Percentiles rank a stretch among this genome's conserved stretches.
phyloP scores from a whole-genome alignment of 2,888 invertebrate genomes.

The Anoplius nigerrimus region DNA sequence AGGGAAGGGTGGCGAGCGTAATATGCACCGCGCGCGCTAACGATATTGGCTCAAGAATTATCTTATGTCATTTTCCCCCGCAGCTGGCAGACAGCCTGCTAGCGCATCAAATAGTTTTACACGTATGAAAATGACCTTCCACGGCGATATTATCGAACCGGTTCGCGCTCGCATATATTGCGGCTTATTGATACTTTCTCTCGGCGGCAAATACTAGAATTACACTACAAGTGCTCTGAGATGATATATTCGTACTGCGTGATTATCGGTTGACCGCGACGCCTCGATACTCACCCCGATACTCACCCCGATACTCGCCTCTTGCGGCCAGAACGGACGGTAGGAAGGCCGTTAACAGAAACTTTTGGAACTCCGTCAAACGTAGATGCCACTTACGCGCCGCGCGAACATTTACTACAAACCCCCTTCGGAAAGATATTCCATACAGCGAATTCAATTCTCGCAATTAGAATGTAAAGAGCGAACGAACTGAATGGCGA shows the following conservation, averaged over 20 bases:
- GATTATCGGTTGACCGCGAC: neutral
- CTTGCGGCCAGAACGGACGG: no score
- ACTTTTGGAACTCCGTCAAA: neutral
- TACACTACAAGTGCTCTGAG: neutral
- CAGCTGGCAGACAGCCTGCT: neutral
- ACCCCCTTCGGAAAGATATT: slow-evolving; percentile 11
- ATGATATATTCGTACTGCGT: neutral
- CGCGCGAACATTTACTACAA: slow-evolving; percentile 18
- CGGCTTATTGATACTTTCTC: slow-evolving; percentile 16
- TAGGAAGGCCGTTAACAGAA: no score
- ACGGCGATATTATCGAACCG: neutral
- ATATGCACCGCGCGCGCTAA: neutral
- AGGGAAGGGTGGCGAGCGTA: neutral
- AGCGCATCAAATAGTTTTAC: neutral
- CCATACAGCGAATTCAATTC: slow-evolving; percentile 30
- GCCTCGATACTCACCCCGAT: no score
- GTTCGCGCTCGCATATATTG: slow-evolving; percentile 18
- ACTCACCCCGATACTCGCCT: no score
- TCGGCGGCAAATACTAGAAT: slow-evolving; percentile 23
- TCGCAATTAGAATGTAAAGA: slow-evolving; percentile 65
- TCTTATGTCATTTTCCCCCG: neutral
- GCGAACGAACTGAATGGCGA: slow-evolving; percentile 67
- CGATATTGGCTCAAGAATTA: neutral
- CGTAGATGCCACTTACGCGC: neutral
- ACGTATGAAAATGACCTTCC: neutral